These are phyloP conservation scores for Neogobius melanostomus DNA, from an alignment of 2,113 vertebrate genomes.

Conservation along the genomic window DNA sequence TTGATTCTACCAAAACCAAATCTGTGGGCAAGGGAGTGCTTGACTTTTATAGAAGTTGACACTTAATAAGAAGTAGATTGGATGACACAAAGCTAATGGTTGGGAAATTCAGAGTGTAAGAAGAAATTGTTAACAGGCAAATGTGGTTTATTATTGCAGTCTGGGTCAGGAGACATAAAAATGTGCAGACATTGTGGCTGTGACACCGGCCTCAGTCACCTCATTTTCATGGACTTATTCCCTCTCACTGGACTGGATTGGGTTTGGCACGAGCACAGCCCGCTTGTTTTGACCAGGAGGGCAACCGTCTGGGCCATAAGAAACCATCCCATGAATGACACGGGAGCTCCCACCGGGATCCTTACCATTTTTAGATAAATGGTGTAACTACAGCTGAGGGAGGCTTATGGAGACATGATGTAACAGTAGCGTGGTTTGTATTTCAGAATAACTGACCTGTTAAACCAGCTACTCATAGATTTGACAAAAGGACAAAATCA, in stretches of 20 bases:
- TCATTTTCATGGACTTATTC: constrained; percentile 40
- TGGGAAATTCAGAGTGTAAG: constrained; percentile 4
- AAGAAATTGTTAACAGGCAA: constrained; percentile 8
- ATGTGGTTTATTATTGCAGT: constrained; percentile 14
- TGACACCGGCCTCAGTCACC: constrained; percentile 46
- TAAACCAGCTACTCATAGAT: constrained; percentile 23
- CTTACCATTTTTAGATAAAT: neutral
- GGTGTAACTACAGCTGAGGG: neutral
- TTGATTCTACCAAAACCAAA: too few relatives aligned
- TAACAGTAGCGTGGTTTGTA: neutral
- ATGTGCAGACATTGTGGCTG: constrained; percentile 15
- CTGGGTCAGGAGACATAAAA: constrained; percentile 8
- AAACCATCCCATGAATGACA: constrained; percentile 33
- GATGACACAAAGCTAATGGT: neutral
- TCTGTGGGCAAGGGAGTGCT: constrained; percentile 12
- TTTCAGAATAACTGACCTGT: constrained; percentile 31
- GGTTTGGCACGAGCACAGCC: constrained; percentile 31
- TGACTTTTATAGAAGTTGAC: neutral
- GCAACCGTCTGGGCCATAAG: constrained; percentile 35
- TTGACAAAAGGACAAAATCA: constrained; percentile 1
- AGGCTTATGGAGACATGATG: neutral
- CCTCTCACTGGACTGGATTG: constrained; percentile 26
- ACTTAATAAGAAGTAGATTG: neutral
- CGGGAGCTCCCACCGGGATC: constrained; percentile 1
- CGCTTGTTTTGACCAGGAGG: constrained; percentile 41